These are phyloP conservation scores for Amblyjoppa proteus DNA, from an alignment of 2,888 invertebrate genomes.

Conservation along the genomic window DNA sequence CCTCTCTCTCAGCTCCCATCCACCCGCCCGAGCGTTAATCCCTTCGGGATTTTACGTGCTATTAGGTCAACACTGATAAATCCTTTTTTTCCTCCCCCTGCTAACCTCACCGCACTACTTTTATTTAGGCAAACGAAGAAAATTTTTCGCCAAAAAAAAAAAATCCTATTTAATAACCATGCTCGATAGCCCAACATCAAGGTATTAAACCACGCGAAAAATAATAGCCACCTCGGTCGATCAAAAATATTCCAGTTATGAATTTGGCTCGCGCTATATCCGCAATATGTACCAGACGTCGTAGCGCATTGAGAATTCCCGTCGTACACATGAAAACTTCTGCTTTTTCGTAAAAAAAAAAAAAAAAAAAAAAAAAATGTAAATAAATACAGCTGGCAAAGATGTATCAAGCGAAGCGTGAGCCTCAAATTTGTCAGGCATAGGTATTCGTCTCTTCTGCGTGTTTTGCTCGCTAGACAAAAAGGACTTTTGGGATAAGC, in stretches of 20 bases:
- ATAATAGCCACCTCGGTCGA: not conserved
- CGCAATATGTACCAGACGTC: not conserved
- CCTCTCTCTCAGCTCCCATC: constrained; percentile 20
- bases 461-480: constrained; percentile 58
- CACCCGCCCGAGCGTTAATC: constrained; percentile 55
- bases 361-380: not conserved
- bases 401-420: constrained; percentile 25
- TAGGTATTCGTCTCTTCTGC: constrained; percentile 51
- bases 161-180: not conserved
- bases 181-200: too few species aligned
- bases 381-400: constrained; percentile 31
- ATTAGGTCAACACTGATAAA: constrained; percentile 61
- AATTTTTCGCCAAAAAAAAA: constrained; percentile 4
- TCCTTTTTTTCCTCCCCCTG: constrained; percentile 19
- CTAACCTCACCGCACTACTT: constrained; percentile 30
- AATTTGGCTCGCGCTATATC: constrained; percentile 4
- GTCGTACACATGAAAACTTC: constrained; percentile 18
- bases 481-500: constrained; percentile 69
- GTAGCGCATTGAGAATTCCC: constrained; percentile 6
- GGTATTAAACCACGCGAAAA: not conserved
- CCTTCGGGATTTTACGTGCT: constrained; percentile 56
- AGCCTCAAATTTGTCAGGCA: constrained; percentile 12
- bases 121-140: not conserved
- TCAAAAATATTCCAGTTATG: not conserved
- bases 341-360: not conserved